These are phyloP conservation scores for Micronycteris hirsuta DNA, from an alignment of 2,113 vertebrate genomes.

Conservation along the genomic window DNA sequence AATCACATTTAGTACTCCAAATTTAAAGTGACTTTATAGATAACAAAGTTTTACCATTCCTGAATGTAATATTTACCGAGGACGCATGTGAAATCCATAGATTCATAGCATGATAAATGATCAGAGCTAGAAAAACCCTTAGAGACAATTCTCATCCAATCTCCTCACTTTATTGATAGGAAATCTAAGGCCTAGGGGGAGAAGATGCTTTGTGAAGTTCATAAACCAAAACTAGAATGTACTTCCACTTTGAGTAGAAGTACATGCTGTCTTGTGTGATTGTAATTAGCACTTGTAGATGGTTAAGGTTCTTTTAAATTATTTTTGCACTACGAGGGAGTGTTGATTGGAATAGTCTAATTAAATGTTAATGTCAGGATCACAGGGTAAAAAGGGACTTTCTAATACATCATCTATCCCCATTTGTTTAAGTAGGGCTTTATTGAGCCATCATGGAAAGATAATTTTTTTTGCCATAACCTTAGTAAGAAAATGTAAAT, in stretches of 20 bases:
- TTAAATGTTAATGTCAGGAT: background rate
- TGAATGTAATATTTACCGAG: background rate
- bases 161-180: background rate
- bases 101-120: background rate
- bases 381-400: background rate
- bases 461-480: background rate
- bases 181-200: background rate
- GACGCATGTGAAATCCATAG: background rate
- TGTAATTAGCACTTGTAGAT: background rate
- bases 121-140: background rate
- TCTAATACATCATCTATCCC: background rate
- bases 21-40: background rate
- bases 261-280: background rate
- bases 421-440: background rate
- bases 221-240: background rate
- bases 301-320: background rate
- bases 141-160: background rate
- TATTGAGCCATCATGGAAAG: background rate
- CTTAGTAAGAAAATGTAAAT: background rate
- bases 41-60: background rate
- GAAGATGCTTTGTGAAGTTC: background rate
- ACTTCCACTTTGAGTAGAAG: background rate
- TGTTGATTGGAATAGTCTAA: background rate
- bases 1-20: background rate
- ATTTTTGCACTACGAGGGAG: background rate